phyloP scores from a whole-genome alignment of 2,797 vertebrate species.

The Anolis apletophallus region DNA sequence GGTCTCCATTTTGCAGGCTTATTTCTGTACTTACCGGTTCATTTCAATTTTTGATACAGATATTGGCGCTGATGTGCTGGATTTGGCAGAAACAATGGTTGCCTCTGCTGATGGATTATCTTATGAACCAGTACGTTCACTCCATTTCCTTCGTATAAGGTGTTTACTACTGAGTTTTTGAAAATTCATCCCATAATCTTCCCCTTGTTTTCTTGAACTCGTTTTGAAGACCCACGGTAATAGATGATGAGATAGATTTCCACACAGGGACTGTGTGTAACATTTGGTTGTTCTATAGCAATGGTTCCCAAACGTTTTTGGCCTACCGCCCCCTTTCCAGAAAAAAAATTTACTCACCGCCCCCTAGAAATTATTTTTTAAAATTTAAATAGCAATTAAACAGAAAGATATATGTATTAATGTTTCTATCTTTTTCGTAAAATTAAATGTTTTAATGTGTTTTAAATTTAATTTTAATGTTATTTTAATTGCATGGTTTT shows the following conservation, averaged over 20 bases:
- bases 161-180: rapidly evolving
- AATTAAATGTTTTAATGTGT: no score
- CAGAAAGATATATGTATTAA: no score
- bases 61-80: conserved; percentile 95
- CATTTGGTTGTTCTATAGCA: no score
- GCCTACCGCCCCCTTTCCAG: no score
- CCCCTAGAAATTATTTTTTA: no score
- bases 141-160: conserved; percentile 43
- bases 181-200: no score
- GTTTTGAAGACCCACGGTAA: neutral
- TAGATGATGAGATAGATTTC: neutral
- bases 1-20: conserved; percentile 12
- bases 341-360: no score
- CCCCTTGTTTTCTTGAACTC: neutral
- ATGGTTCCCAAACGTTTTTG: no score
- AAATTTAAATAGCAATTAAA: no score
- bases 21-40: conserved; percentile 23
- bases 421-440: no score
- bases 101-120: conserved; percentile 89
- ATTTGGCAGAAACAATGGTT: conserved; percentile 97
- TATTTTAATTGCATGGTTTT: no score
- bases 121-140: conserved; percentile 92
- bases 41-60: conserved; percentile 78
- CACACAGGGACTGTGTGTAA: neutral
- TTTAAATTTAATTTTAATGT: no score